Evolutionary conservation across 2,113 vertebrate genomes (phyloP), one percentile per base, ranked within the genome.

Genomic region (Atherinomorus stipes): DNA sequence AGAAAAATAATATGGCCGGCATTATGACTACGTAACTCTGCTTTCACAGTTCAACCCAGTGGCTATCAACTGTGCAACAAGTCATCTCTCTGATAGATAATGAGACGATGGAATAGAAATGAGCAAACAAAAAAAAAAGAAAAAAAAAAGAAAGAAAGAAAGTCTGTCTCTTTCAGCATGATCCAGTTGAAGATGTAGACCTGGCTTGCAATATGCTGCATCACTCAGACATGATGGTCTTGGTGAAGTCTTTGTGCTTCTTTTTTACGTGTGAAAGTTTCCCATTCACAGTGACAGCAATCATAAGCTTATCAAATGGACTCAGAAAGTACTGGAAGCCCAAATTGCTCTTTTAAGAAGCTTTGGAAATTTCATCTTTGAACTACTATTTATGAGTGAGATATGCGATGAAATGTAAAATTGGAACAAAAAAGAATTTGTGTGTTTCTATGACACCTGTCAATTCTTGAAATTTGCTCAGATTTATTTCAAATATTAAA

Each of bases 11-110:
- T 80, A 81, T 71, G 57, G 47, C 28, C 75, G 68, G 70, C 76
- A 88, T 89, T 79, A 83, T 81, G 78, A 90, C 84, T 80, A 77
- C 71, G 82, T 69, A 81, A 58, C 63, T 80, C 64, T 83, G 76
- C 44, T 75, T 87, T 79, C 69, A 68, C 71, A 57, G 60, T 79
- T 76, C 7, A 38, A 63, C 40, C 59, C 74, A 70, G 64, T 81
- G 64, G 54, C 74, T 70, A 68, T 89, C 74, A 82, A 57, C 34
- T 64, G 57, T 65, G 61, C 40, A 84, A 76, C 62, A 69, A 18
- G 71, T 81, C 57, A 42, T 62, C 28, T 54, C 44, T 69, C 65
- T 71, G 50, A 74, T 78, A 73, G 64, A 85, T 86, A 78, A 89
- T 78, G 63, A 85, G 71, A 73, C 60, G 42, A 74, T 62, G 56